Conservation (phyloP, 2,888 invertebrate genomes). For the Ptycholaimellus sp. region DNA sequence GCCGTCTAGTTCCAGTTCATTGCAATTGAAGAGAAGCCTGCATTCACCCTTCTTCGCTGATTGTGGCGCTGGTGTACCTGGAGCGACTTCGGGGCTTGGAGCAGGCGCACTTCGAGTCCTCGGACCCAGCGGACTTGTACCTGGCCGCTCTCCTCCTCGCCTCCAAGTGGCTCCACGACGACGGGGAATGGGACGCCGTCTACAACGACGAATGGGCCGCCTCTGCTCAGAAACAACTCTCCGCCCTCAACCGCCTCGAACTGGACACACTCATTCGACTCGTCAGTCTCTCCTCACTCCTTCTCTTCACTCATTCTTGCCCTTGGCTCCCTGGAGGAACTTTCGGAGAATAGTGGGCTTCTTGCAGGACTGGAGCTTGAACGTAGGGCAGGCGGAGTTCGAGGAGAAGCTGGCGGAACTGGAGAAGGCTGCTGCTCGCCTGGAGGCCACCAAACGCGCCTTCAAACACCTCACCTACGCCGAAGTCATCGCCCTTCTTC, state of each 20-base stretch:
- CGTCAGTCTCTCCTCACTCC: constrained; percentile 27
- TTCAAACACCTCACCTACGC: background rate
- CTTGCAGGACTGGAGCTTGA: constrained; percentile 15
- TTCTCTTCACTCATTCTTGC: background rate
- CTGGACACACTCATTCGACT: constrained; percentile 64
- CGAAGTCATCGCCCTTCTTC: constrained; percentile 1
- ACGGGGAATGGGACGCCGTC: constrained; percentile 70
- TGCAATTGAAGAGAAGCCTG: constrained; percentile 46
- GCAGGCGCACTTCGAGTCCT: constrained; percentile 53
- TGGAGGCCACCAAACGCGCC: background rate
- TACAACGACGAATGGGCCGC: constrained; percentile 75
- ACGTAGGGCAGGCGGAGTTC: constrained; percentile 14
- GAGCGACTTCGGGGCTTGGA: constrained; percentile 53
- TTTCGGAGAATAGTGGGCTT: background rate
- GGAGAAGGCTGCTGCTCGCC: background rate
- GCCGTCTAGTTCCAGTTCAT: background rate
- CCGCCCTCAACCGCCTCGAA: constrained; percentile 56
- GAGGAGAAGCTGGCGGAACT: constrained; percentile 8
- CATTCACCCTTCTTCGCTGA: constrained; percentile 69
- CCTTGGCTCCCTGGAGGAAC: background rate
- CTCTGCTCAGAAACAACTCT: constrained; percentile 48
- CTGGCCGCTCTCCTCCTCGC: constrained; percentile 86
- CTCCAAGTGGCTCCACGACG: constrained; percentile 76
- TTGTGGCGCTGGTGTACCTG: constrained; percentile 71
- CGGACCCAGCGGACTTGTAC: constrained; percentile 72